Base-by-base conservation (phyloP, 1,140 invertebrate species). In the Drosophila lini region DNA sequence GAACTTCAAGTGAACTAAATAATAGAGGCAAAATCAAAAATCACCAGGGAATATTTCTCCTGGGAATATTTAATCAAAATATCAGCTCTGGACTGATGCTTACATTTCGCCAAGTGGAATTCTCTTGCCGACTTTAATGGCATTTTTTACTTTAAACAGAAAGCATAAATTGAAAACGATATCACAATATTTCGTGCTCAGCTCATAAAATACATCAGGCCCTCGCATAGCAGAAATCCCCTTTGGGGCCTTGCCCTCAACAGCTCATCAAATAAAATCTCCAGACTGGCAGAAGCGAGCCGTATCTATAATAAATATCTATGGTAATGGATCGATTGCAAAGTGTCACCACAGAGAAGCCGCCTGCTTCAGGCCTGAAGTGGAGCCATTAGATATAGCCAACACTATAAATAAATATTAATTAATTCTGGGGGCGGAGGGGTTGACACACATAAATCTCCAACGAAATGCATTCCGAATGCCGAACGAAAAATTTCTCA, bases 361-460 rank as follows among this genome's bases (percentile, higher is more conserved):
- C 42, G 34, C 47, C 47, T 40, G 25, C 11, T 50, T 50, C 28
- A 16, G 57, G 40, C 45, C 70, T 25, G 19, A 53, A 38, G 32
- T 47, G 28, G 36, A 44, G 31, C 25, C 28, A 40, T 67, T 67
- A 73, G 60, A 81, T 61, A 77, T 42, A 36, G 58, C 61, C 61
- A 32, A 75, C 79, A 75, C 79, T 86, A 85, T 73, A 86, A 86
- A 85, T 85, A 82, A 86, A 85, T 86, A 79, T 86, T 75, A 86
- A 86, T 85, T 86, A 86, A 85, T 75, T 48, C 67, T 57, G 48
- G 63, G 69, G 10, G 34, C 16, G 11, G 22, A 45, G 48, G 53
- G 31, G 41, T 44, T 64, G 58, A 59, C 63, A 56, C 67, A 64
- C 56, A 83, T 80, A 85, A 80, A 84, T 78, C 78, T 71, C 50